Evolutionary conservation across 2,888 invertebrate species (phyloP).

Genomic region (Catocala fraxini): DNA sequence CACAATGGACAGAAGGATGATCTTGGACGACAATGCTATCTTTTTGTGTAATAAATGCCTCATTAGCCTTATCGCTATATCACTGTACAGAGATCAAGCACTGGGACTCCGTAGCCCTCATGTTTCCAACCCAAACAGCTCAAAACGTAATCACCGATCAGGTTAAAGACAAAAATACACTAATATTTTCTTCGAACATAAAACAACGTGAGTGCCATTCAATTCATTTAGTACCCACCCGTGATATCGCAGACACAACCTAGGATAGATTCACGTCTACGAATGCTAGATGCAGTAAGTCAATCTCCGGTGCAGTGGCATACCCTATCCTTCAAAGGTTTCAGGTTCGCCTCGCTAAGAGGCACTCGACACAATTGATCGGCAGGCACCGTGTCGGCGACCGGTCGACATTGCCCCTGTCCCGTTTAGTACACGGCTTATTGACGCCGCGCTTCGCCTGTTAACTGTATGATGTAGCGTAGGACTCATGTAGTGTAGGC

Average conservation of each 20-base stretch:
- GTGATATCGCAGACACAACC: background rate
- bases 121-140: no score
- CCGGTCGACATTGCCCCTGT: conserved; percentile 53
- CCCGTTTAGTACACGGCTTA: conserved; percentile 34
- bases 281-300: conserved; percentile 58
- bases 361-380: conserved; percentile 62
- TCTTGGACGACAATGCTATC: no score
- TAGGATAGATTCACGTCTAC: conserved; percentile 5
- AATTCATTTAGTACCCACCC: no score
- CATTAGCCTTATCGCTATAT: no score
- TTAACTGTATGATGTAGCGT: conserved; percentile 24
- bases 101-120: no score
- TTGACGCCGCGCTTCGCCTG: conserved; percentile 32
- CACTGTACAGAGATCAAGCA: no score
- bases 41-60: no score
- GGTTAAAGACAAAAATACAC: no score
- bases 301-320: conserved; percentile 71
- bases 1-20: no score
- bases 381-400: conserved; percentile 59
- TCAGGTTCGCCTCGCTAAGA: conserved; percentile 53
- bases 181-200: no score
- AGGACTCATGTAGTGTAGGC: conserved; percentile 10
- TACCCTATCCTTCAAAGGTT: conserved; percentile 66
- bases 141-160: no score
- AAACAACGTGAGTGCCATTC: no score